Evolutionary conservation across 2,888 invertebrate species (phyloP).

Genomic region (Barypeithes pellucidus): DNA sequence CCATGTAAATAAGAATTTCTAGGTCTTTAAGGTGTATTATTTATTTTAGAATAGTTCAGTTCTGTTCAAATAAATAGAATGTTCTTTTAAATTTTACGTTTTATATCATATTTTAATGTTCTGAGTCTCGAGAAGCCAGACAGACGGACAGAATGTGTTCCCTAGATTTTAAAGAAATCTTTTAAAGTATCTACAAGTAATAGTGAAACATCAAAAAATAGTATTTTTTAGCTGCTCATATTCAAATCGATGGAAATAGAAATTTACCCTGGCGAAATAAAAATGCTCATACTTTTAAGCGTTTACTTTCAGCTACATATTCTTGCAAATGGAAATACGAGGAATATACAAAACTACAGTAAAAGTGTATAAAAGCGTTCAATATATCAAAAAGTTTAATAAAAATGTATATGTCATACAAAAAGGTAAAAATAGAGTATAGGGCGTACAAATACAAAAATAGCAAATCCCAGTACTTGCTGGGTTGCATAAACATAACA

Average conservation of each 20-base stretch:
- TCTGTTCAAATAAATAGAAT: conserved; percentile 9
- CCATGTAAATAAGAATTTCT: conserved; percentile 13
- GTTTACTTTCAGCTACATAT: conserved; percentile 3
- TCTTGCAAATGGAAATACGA: conserved; percentile 2
- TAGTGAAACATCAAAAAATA: too few relatives aligned
- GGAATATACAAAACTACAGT: neutral
- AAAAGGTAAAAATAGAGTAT: neutral
- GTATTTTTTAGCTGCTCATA: too few relatives aligned
- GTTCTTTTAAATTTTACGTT: neutral
- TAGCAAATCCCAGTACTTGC: neutral
- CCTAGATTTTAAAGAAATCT: too few relatives aligned
- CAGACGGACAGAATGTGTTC: too few relatives aligned
- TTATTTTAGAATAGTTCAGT: conserved; percentile 3
- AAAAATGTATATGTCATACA: conserved; percentile 15
- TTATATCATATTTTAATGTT: neutral
- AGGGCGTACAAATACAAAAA: neutral
- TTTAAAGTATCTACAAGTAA: too few relatives aligned
- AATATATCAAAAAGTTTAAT: conserved; percentile 6
- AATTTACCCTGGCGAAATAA: too few relatives aligned
- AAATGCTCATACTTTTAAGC: neutral
- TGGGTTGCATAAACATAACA: neutral
- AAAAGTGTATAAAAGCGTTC: conserved; percentile 16
- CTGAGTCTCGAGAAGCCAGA: neutral
- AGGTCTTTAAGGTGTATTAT: conserved; percentile 1
- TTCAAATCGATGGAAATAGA: too few relatives aligned